Evolutionary conservation across 2,888 invertebrate species (phyloP).

Genomic region (Ichneumoninae sp.): DNA sequence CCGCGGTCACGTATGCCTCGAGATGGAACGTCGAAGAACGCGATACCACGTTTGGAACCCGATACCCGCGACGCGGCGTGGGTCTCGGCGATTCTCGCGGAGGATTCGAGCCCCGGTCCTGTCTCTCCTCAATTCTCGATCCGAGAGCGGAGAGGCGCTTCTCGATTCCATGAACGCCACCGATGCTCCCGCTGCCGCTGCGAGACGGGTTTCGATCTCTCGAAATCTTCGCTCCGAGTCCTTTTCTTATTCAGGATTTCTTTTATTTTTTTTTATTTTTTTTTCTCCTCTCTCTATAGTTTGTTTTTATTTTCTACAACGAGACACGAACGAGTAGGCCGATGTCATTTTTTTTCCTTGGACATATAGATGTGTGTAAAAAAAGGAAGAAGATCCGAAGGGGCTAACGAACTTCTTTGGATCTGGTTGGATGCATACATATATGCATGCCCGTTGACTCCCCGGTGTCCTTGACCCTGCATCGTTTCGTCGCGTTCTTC

Average conservation of each 20-base stretch:
- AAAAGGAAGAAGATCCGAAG: background rate
- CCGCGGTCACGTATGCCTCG: slow-evolving; percentile 49
- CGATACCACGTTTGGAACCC: slow-evolving; percentile 79
- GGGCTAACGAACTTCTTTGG: slow-evolving; percentile 55
- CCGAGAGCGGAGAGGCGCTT: slow-evolving; percentile 20
- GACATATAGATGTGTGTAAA: background rate
- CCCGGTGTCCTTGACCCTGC: slow-evolving; percentile 72
- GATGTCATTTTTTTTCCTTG: slow-evolving; percentile 24
- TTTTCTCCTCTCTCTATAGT: background rate
- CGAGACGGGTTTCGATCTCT: slow-evolving; percentile 55
- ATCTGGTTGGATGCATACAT: background rate
- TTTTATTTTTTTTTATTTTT: slow-evolving; percentile 2
- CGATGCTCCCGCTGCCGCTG: slow-evolving; percentile 12
- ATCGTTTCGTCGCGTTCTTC: background rate
- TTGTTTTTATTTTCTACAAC: slow-evolving; percentile 1
- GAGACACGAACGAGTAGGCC: slow-evolving; percentile 21
- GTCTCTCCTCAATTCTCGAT: slow-evolving; percentile 44
- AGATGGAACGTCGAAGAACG: slow-evolving; percentile 80
- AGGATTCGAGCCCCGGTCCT: slow-evolving; percentile 21
- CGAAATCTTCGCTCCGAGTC: slow-evolving; percentile 30
- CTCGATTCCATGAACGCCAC: slow-evolving; percentile 55
- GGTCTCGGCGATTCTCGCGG: slow-evolving; percentile 45
- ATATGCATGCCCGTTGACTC: background rate
- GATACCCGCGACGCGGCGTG: slow-evolving; percentile 72
- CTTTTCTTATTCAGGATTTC: slow-evolving; percentile 18